Conservation (phyloP, 2,797 vertebrate species). For the Rhynchonycteris naso region DNA sequence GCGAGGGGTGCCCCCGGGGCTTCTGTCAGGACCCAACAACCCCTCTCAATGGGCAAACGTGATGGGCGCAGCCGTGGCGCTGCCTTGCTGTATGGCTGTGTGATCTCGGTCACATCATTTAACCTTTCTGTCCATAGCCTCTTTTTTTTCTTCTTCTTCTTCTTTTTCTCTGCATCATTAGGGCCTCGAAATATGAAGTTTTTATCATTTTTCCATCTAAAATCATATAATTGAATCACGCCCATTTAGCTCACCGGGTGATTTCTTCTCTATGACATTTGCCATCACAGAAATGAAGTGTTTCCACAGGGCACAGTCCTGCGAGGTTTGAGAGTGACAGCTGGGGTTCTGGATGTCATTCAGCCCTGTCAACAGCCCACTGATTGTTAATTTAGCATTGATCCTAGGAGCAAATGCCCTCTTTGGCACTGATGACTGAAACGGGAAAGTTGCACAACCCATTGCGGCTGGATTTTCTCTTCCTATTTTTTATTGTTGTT, state of each 20-base stretch:
- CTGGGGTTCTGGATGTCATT: background rate
- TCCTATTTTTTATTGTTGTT: background rate
- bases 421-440: background rate
- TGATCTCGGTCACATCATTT: background rate
- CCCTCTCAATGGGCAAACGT: fast-evolving
- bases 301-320: background rate
- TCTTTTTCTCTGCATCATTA: background rate
- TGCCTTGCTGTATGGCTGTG: background rate
- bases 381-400: background rate
- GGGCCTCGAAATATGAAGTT: background rate
- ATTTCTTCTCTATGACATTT: background rate
- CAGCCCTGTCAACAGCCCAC: background rate
- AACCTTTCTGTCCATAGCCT: background rate
- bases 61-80: background rate
- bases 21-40: fast-evolving
- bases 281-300: background rate
- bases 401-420: background rate
- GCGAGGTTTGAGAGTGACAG: background rate
- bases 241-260: background rate
- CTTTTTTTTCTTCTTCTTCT: background rate
- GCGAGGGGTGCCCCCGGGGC: too few species aligned
- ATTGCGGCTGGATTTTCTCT: background rate
- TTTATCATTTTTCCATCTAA: background rate
- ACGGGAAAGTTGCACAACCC: background rate
- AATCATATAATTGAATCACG: background rate